Evolutionary conservation across 2,113 vertebrate species (phyloP).

Genomic region (Epinephelus fuscoguttatus): DNA sequence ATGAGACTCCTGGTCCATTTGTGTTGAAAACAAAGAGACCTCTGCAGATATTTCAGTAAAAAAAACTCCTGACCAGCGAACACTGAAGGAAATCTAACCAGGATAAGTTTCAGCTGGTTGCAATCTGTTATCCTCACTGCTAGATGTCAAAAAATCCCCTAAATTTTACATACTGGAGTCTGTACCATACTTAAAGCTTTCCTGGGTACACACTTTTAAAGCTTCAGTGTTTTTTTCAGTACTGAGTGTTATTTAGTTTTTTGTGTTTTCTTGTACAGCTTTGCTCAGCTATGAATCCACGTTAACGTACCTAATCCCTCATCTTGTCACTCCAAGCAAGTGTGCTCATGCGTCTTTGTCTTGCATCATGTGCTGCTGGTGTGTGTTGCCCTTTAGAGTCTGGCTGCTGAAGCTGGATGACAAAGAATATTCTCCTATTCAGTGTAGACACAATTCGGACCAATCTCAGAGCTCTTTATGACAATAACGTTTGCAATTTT

Average conservation of each 20-base stretch:
- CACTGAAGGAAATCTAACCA: no score
- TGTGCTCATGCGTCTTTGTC: no score
- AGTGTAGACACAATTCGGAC: background rate
- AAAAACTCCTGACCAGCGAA: no score
- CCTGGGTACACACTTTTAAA: background rate
- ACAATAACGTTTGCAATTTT: no score
- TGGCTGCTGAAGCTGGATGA: background rate
- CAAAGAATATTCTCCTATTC: background rate
- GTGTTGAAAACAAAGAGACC: no score
- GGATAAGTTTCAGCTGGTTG: no score
- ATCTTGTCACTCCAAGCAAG: background rate
- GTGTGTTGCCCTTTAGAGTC: background rate
- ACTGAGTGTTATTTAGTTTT: background rate
- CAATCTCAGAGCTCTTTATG: background rate
- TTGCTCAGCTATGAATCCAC: background rate
- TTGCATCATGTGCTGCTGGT: background rate
- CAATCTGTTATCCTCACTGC: no score
- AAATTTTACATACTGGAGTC: no score
- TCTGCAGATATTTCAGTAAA: no score
- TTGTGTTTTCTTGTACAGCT: background rate
- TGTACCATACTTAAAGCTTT: background rate
- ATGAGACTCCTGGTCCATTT: no score
- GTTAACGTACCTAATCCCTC: background rate
- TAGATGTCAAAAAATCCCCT: no score
- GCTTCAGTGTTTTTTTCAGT: background rate